Evolutionary conservation across 2,888 invertebrate genomes (phyloP), one percentile per base, ranked within the genome.

Genomic region (Celastrina argiolus): DNA sequence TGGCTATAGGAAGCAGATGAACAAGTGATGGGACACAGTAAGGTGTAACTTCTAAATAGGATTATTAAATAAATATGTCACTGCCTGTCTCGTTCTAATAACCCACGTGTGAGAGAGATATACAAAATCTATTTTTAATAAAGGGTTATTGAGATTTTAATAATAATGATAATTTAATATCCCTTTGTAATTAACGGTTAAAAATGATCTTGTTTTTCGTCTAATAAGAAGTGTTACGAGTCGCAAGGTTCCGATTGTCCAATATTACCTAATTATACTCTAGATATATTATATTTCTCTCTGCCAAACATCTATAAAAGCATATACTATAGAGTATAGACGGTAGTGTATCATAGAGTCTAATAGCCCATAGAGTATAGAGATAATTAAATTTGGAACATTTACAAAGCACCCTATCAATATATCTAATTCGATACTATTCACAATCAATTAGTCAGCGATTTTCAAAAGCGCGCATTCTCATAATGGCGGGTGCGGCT

Each of bases 381-480:
- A 22, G 22, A 51, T 51, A 51, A 51, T 51, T 51, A 22, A 51
- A 64, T 36, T 34, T 18, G 39, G 45, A 56, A 31, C 12, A 16
- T 59, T 42, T 59, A 42, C 42, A 58, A 31, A 34, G 67, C 78
- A 76, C 81, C 83, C 83, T 79, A 81, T 83, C 77, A 82, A 75
- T 81, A 75, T 81, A 75, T 80, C 75, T 78, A 80, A 81, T 82
- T 79, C 79, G 82, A 81, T 82, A 74, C 78, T 75, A 83, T 87
- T 83, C 82, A 84, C 76, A 83, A 83, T 88, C 85, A 88, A 88
- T 89, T 89, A 89, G 85, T 87, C 86, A 87, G 87, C 87, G 79
- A 81, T 85, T 86, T 82, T 80, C 78, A 75, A 76, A 81, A 81
- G 79, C 79, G 78, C 74, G 76, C 76, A 81, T 86, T 82, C 83